Percentiles rank a stretch among this genome's conserved stretches.
phyloP scores from a whole-genome alignment of 2,113 vertebrate genomes.

The Hylia prasina region DNA sequence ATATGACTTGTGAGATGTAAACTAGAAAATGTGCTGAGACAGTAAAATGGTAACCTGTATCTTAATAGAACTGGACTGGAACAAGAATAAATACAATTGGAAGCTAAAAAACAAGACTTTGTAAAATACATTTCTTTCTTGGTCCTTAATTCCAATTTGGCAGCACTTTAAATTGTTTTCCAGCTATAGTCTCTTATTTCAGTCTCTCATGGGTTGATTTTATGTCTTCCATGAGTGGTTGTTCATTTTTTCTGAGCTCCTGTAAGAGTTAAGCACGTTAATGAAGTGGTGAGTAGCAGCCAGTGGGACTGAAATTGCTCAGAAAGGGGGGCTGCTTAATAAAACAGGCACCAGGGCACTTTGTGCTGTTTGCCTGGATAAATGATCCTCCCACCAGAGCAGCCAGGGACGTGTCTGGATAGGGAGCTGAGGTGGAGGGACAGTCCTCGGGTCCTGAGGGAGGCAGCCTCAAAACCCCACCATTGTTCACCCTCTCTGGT shows the following conservation, averaged over 20 bases:
- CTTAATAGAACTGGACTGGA: neutral
- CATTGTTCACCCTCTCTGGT: neutral
- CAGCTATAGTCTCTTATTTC: neutral
- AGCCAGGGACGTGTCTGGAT: neutral
- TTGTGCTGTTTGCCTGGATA: accelerated
- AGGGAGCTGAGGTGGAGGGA: neutral
- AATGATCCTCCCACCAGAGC: accelerated
- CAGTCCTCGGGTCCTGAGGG: accelerated
- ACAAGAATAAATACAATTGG: neutral
- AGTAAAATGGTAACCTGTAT: neutral
- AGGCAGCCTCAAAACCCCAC: neutral
- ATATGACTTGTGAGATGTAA: neutral
- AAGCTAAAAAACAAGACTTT: neutral
- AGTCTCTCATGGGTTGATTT: neutral
- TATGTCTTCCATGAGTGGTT: neutral
- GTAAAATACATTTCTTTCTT: neutral
- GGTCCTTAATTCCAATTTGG: neutral
- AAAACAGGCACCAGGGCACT: neutral
- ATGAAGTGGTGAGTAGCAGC: neutral
- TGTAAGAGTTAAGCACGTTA: neutral
- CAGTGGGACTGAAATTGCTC: neutral
- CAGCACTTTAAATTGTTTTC: neutral
- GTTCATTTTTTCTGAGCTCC: neutral
- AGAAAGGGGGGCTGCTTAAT: neutral
- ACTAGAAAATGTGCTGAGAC: neutral